Conservation (phyloP, 2,797 vertebrate genomes). For the Dendrocincla tyrannina region DNA sequence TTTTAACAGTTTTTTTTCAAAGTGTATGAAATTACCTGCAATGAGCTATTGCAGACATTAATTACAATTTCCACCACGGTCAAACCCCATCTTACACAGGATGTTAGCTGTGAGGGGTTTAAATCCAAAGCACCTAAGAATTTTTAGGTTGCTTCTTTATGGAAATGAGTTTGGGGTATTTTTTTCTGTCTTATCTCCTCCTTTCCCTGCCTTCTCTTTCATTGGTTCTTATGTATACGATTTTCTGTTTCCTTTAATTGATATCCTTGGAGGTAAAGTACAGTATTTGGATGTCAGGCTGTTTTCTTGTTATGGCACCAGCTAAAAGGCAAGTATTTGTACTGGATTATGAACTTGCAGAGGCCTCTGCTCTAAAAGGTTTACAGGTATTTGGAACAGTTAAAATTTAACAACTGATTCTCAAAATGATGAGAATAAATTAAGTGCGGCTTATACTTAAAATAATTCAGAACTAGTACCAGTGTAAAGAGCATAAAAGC, state of each 20-base stretch:
- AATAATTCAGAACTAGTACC: background rate
- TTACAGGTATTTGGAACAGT: background rate
- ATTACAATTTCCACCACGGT: background rate
- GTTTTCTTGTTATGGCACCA: background rate
- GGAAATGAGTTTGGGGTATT: background rate
- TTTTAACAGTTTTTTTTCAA: background rate
- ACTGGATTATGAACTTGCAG: background rate
- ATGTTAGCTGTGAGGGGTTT: background rate
- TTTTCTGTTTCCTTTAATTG: background rate
- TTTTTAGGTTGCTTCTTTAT: background rate
- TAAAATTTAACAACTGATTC: background rate
- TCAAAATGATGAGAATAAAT: background rate
- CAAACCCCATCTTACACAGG: accelerated
- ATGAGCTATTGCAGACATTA: background rate
- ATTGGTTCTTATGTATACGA: background rate
- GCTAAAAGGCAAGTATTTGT: background rate
- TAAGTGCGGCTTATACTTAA: background rate
- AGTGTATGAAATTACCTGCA: background rate
- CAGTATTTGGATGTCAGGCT: background rate
- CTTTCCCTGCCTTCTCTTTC: background rate
- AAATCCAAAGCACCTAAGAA: background rate
- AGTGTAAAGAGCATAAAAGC: background rate
- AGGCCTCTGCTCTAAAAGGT: background rate
- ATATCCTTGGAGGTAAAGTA: background rate
- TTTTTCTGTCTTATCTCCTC: background rate